Percentiles rank a stretch among this genome's conserved stretches.
Evolutionary conservation across 2,113 vertebrate genomes (phyloP).

Genomic region (Ammospiza nelsoni): DNA sequence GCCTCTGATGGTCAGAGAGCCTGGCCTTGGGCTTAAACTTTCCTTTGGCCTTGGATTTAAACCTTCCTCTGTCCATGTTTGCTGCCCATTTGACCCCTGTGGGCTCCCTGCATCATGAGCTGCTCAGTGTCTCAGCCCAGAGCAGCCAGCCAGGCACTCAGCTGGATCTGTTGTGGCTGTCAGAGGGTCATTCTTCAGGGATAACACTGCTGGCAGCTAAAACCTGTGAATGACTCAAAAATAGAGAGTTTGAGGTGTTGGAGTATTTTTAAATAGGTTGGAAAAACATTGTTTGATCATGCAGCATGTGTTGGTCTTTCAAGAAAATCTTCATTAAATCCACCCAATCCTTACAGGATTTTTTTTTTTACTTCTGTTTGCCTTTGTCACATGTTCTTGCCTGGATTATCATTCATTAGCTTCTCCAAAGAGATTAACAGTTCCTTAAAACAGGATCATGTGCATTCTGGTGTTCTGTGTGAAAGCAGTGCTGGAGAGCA

Average conservation of each 20-base stretch:
- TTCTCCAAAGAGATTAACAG: conserved; percentile 63
- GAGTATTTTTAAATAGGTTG: not conserved
- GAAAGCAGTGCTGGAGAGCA: not conserved
- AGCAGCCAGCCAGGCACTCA: accelerated
- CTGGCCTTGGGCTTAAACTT: not conserved
- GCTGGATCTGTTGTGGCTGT: not conserved
- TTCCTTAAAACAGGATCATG: conserved; percentile 36
- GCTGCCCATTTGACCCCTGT: not conserved
- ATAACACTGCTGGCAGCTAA: not conserved
- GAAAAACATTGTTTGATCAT: not conserved
- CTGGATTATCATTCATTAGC: conserved; percentile 56
- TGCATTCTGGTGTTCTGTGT: conserved; percentile 30
- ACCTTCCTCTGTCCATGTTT: accelerated
- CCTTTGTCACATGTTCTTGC: conserved; percentile 2
- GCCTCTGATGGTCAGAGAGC: not conserved
- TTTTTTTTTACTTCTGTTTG: conserved; percentile 18
- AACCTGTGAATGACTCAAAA: not conserved
- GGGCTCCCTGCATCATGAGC: accelerated
- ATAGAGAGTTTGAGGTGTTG: not conserved
- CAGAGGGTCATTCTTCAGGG: not conserved
- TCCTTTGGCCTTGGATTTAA: not conserved
- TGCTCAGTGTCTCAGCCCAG: not conserved
- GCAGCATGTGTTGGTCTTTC: not conserved
- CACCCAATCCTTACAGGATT: not conserved
- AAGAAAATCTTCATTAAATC: conserved; percentile 9